Evolutionary conservation across 2,888 invertebrate genomes (phyloP).

Genomic region (Rhagium mordax): DNA sequence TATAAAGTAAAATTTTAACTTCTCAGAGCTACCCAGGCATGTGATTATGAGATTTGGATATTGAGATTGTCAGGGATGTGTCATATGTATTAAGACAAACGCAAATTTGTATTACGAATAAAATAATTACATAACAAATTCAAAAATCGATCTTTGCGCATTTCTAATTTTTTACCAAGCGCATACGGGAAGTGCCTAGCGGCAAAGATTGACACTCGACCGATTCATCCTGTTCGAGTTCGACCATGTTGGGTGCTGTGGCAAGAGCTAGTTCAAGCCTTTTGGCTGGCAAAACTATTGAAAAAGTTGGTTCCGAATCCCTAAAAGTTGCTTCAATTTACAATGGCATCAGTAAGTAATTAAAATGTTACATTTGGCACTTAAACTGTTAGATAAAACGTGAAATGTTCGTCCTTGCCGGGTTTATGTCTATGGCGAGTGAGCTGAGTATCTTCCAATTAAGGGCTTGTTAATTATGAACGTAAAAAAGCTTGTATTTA

Average conservation of each 20-base stretch:
- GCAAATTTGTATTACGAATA: too few species aligned
- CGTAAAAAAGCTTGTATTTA: too few species aligned
- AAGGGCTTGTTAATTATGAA: too few species aligned
- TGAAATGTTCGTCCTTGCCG: constrained; percentile 19
- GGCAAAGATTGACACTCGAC: constrained; percentile 25
- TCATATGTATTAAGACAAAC: too few species aligned
- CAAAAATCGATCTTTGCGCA: constrained; percentile 20
- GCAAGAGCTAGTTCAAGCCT: constrained; percentile 76
- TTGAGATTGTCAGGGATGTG: background rate
- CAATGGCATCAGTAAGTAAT: constrained; percentile 67
- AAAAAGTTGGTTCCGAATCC: constrained; percentile 75
- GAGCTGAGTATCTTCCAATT: background rate
- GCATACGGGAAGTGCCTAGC: constrained; percentile 39
- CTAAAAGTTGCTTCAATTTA: constrained; percentile 72
- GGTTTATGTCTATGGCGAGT: background rate
- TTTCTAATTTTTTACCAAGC: constrained; percentile 16
- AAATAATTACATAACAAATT: constrained; percentile 10
- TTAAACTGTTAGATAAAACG: background rate
- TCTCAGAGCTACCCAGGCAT: too few species aligned
- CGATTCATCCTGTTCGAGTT: constrained; percentile 40
- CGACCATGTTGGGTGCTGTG: constrained; percentile 77
- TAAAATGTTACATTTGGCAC: background rate
- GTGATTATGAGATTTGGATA: too few species aligned
- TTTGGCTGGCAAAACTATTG: constrained; percentile 75
- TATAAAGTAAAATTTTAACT: too few species aligned